Conservation (phyloP, 2,113 vertebrate species). For the Blennius ocellaris region DNA sequence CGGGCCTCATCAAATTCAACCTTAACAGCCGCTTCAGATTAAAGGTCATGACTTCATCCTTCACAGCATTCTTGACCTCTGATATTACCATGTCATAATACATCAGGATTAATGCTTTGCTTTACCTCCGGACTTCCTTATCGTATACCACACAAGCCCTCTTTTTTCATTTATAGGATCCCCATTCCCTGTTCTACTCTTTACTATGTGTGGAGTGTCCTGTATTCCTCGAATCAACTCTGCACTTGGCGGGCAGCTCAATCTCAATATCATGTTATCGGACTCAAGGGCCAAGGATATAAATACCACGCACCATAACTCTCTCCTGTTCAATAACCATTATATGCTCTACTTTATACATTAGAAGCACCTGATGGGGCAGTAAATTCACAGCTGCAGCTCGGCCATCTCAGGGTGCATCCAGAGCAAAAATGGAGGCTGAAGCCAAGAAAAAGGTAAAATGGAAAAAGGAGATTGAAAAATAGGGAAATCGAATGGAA, state of each 20-base stretch:
- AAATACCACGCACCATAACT: constrained; percentile 80
- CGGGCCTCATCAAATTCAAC: constrained; percentile 68
- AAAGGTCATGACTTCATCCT: constrained; percentile 70
- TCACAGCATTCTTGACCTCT: constrained; percentile 70
- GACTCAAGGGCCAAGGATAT: constrained; percentile 79
- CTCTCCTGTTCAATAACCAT: constrained; percentile 84
- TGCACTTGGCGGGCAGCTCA: constrained; percentile 70
- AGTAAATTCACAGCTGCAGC: constrained; percentile 81
- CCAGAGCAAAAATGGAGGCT: constrained; percentile 51
- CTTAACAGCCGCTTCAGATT: constrained; percentile 57
- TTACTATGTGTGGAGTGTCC: constrained; percentile 53
- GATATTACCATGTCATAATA: constrained; percentile 72
- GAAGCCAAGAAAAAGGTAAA: constrained; percentile 47
- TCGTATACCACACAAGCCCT: constrained; percentile 45
- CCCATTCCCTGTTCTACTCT: constrained; percentile 38
- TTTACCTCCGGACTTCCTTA: constrained; percentile 62
- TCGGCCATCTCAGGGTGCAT: constrained; percentile 61
- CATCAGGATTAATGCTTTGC: constrained; percentile 68
- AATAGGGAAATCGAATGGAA: constrained; percentile 14
- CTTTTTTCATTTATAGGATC: constrained; percentile 68
- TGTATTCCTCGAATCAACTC: constrained; percentile 69
- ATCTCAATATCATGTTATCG: constrained; percentile 81
- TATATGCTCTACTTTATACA: constrained; percentile 83
- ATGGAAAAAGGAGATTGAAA: constrained; percentile 36
- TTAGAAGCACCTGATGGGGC: constrained; percentile 83